Percentiles rank a stretch among this genome's conserved stretches.
phyloP scores from a whole-genome alignment of 2,797 vertebrate genomes.

The Xyrichtys novacula region DNA sequence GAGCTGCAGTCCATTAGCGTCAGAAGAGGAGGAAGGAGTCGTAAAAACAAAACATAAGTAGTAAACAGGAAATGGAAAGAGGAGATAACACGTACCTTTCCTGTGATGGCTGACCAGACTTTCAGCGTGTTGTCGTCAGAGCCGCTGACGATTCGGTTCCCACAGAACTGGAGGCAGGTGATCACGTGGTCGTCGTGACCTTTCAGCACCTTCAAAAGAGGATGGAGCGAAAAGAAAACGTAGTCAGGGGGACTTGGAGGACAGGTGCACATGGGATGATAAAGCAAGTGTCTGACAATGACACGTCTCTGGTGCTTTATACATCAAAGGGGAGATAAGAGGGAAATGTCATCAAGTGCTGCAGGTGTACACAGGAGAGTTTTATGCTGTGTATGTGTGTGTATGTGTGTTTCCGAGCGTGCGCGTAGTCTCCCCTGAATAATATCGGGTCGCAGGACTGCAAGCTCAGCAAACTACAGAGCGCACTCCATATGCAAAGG shows the following conservation, averaged over 20 bases:
- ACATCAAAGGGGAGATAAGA: conserved; percentile 51
- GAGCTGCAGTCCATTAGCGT: not conserved
- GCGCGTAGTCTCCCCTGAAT: conserved; percentile 16
- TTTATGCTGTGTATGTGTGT: conserved; percentile 1
- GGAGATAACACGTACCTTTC: conserved; percentile 88
- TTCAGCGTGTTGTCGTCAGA: conserved; percentile 99
- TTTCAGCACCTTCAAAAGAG: conserved; percentile 92
- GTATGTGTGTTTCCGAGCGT: no score
- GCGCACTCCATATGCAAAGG: conserved; percentile 56
- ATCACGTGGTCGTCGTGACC: conserved; percentile 99
- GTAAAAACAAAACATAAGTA: not conserved
- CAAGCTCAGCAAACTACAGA: conserved; percentile 69
- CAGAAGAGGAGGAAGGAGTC: not conserved
- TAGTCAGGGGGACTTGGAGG: conserved; percentile 13
- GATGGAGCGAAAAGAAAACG: conserved; percentile 8
- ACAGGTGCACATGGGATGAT: conserved; percentile 20
- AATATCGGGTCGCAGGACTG: conserved; percentile 57
- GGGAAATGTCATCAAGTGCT: conserved; percentile 55
- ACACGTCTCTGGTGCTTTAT: conserved; percentile 29
- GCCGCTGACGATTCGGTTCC: conserved; percentile 98
- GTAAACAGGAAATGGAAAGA: not conserved
- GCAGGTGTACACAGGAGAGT: conserved; percentile 46
- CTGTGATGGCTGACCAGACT: conserved; percentile 99
- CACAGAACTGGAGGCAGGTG: conserved; percentile 99
- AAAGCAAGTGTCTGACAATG: conserved; percentile 36